phyloP scores from a whole-genome alignment of 2,888 invertebrate genomes.

The Lasioglossum oenotherae region DNA sequence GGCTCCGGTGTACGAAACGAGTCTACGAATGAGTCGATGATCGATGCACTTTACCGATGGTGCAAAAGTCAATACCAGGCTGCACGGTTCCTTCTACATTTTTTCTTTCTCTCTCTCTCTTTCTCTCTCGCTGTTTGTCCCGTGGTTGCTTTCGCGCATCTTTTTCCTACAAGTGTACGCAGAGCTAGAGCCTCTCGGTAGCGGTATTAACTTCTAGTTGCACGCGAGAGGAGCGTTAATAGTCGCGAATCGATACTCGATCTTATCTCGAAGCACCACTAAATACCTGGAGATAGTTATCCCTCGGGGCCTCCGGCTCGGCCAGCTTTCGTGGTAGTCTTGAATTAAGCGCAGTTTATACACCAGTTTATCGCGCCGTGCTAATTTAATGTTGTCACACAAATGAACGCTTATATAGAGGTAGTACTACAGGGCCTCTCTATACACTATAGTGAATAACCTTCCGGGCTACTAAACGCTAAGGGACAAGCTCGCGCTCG shows the following conservation, averaged over 20 bases:
- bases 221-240: slow-evolving; percentile 40
- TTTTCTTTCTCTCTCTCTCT: background rate
- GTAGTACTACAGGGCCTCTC: background rate
- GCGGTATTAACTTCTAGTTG: slow-evolving; percentile 1
- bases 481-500: slow-evolving; percentile 46
- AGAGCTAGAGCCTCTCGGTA: background rate
- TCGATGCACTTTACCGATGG: slow-evolving; percentile 47
- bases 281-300: slow-evolving; percentile 57
- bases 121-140: background rate
- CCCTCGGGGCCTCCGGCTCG: slow-evolving; percentile 15
- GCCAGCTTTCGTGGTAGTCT: slow-evolving; percentile 43
- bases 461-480: slow-evolving; percentile 50
- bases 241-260: slow-evolving; percentile 51
- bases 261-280: slow-evolving; percentile 47
- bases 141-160: background rate
- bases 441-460: background rate
- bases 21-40: slow-evolving; percentile 56
- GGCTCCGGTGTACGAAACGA: slow-evolving; percentile 28
- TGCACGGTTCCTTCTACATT: slow-evolving; percentile 13
- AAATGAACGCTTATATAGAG: slow-evolving; percentile 51
- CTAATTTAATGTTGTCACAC: slow-evolving; percentile 64
- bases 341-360: slow-evolving; percentile 56
- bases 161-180: background rate
- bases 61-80: slow-evolving; percentile 53
- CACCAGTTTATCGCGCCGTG: slow-evolving; percentile 59